Base-by-base conservation (phyloP, 1,140 invertebrate genomes). In the Telenomus remus region DNA sequence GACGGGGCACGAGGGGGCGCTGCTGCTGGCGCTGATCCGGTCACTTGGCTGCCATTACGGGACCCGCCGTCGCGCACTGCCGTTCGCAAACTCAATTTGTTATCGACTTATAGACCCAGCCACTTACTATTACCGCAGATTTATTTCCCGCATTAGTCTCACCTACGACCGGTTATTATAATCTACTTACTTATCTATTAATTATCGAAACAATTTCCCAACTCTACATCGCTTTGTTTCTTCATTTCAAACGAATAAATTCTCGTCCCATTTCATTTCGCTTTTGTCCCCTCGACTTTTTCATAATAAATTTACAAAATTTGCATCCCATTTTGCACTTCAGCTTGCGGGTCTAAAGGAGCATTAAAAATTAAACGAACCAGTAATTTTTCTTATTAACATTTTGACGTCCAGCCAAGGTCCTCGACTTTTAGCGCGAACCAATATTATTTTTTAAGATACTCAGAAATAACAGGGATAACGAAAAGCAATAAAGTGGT, bases 71-170 rank as follows among this genome's bases (percentile, higher is more conserved):
- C n/a, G 43, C n/a, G 73, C 66, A 74, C 81, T 83, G 84, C 84
- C 82, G 79, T 81, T 87, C 82, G 84, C 82, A 84, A 86, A 85
- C 79, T 82, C 86, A 86, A 88, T 88, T 88, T 88, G 85, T 88
- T 88, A 87, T 88, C 87, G 87, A 87, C 85, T 87, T 88, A 88
- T 87, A 84, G 84, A 81, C 82, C 85, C 84, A 84, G 84, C 84
- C 86, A 86, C 87, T 87, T 87, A 87, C 87, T 85, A 87, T 87
- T 88, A 87, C 86, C 83, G 81, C 85, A 87, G 86, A 87, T 88
- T 88, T 88, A 88, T 88, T 87, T 83, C 80, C 65, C 82, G 71
- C 86, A 87, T 88, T 87, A 88, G 84, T 85, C 81, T 79, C 83
- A 80, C 81, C 81, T 79, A 79, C 82, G 80, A 80, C 73, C 33